Evolutionary conservation across 2,888 invertebrate genomes (phyloP), one percentile per base, ranked within the genome.

Genomic region (Oligia strigilis): DNA sequence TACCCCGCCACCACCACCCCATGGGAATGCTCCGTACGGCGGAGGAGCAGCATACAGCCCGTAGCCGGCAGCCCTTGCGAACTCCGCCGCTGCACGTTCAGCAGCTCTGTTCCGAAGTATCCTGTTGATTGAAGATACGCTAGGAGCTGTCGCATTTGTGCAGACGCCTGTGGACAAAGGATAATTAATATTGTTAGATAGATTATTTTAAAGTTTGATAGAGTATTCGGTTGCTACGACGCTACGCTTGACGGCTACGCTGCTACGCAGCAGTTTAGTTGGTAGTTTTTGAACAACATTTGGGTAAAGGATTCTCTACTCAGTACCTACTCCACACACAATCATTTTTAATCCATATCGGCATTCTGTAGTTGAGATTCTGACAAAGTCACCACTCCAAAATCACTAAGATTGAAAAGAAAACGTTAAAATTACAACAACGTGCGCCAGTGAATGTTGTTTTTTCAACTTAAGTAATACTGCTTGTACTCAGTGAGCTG

Each of bases 61-160:
- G 93, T 99, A 99, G 23, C 99, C 99, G 0, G 99, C 99, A 0
- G 99, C 99, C 29, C 99, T 97, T 0, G 99, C 99, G 90, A 99
- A 99, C 95, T 99, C 99, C 0, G 99, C 99, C 0, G 99, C 99
- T 0, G 99, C 99, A 11, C 99, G 97, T 94, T 99, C 99, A 0
- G 99, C 99, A 0, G 99, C 99, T 19, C 99, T 98, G 94, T 99
- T 99, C 85, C 99, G 97, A 77, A 99, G 97, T 92, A 99, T 99
- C 90, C 99, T 98, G 96, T 99, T 99, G 95, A 99, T 99, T 88
- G 99, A 99, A 92, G 99, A 99, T 5, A 99, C 99, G 74, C 99
- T 99, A 0, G 99, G 99, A 0, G 99, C 99, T 40, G 99, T 99
- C 74, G 98, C 98, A 94, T 99, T 99, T 65, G 99, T 99, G 95